Evolutionary conservation across 1,140 invertebrate species (phyloP), one percentile per base, ranked within the genome.

Genomic region (Anoplolepis gracilipes): DNA sequence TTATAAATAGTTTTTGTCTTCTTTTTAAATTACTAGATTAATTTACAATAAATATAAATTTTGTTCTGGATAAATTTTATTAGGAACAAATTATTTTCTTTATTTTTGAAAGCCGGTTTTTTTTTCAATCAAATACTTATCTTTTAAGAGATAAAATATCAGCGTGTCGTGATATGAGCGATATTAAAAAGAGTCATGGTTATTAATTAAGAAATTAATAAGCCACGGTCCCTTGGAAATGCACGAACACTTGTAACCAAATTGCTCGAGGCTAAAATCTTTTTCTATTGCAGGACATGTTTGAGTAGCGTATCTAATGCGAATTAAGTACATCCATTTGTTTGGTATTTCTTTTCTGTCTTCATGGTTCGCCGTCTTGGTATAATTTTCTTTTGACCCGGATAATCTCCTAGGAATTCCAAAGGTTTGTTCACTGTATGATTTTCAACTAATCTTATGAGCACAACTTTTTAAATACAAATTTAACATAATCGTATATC

Each of bases 191-290:
- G 33, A 75, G 46, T 73, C 65, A 55, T 84, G 70, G 57, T 76
- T 86, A 88, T 88, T 86, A 89, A 86, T 89, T 89, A 89, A 89
- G 77, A 84, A 86, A 89, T 88, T 89, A 86, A 82, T 88, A 78
- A 88, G 61, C 57, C 42, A 57, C 65, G 13, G 16, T 70, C 10
- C 3, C 25, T 39, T 42, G 16, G 30, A 61, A 30, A 25, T 33
- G 6, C 5, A 39, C 42, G 61, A 84, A 86, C 70, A 73, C 46
- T 77, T 53, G 6, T 53, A 77, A 70, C n/a, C 33, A 82, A 61
- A 62, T 88, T 22, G 46, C 57, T 57, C 49, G 70, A 72, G 69
- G 61, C 79, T 62, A n/a, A 16, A 46, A 16, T 6, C 57, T 70
- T 33, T 70, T 67, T 82, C 39, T 82, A 61, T 82, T n/a, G 55